phyloP scores from a whole-genome alignment of 2,113 vertebrate genomes.

The Gobio gobio region DNA sequence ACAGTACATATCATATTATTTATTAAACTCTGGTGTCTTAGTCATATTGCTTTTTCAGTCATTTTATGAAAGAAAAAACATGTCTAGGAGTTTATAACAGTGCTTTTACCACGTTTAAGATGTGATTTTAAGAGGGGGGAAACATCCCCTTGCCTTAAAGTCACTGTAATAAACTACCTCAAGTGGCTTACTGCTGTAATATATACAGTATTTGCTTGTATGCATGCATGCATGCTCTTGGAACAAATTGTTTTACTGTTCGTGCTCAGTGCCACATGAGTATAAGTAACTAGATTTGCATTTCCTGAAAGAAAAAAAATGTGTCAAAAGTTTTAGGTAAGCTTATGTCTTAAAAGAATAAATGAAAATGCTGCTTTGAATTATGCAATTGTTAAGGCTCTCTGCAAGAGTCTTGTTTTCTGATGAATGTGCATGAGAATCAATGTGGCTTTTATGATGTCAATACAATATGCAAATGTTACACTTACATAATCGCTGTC shows the following conservation, averaged over 20 bases:
- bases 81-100: background rate
- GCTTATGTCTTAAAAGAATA: background rate
- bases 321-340: background rate
- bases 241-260: conserved; percentile 1
- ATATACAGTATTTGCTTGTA: background rate
- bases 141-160: background rate
- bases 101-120: background rate
- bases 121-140: background rate
- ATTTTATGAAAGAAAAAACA: background rate
- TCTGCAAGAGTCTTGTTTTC: background rate
- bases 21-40: background rate
- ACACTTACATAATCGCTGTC: background rate
- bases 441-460: background rate
- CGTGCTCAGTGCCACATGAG: no score
- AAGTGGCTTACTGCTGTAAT: background rate
- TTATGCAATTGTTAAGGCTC: background rate
- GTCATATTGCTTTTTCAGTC: background rate
- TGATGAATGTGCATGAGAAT: background rate
- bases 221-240: background rate
- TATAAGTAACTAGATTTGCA: background rate
- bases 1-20: background rate
- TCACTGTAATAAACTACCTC: background rate
- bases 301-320: background rate
- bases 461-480: background rate
- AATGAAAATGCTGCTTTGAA: background rate